Evolutionary conservation across 2,113 vertebrate genomes (phyloP), one percentile per base, ranked within the genome.

Genomic region (Hyperoodon ampullatus): DNA sequence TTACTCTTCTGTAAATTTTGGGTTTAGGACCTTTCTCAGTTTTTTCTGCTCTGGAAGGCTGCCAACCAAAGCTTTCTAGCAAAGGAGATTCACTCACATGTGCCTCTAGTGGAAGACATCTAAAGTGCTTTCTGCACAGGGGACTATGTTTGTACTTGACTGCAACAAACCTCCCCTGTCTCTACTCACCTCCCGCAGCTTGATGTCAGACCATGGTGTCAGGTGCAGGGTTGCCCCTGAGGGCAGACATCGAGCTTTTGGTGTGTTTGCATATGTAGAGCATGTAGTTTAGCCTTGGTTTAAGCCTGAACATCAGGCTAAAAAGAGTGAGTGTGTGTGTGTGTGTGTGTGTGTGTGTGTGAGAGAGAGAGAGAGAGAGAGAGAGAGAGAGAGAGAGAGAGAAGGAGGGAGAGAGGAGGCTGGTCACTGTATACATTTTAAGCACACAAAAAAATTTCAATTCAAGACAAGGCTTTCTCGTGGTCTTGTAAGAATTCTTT

Each of bases 1-100:
- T 53, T 71, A 72, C 7, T 83, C 39, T 50, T 84, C 85, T 88
- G 60, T 88, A 88, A 65, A 75, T 90, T 86, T 92, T n/a, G 63
- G 28, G 30, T 74, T 92, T n/a, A 63, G 21, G 26, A 9, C 30
- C 19, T 90, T 90, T 47, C 61, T 58, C n/a, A 82, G 47, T 35
- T 47, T 87, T 55, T 87, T 47, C 74, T 71, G 35, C 61, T 71
- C 35, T 87, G 58, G 42, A 92, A 90, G 61, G 35, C 61, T 75
- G 19, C 6, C 47, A 58, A 58, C 9, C 35, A 90, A 66, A 90
- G 86, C 30, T 65, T 78, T 71, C 33, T 21, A 68, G 88, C 6
- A 15, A 80, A 92, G 53, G 13, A 5, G 5, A 42, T 23, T 44
- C 21, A 9, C 19, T 47, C 66, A 44, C 58, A 33, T 1, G 0